Base-by-base conservation (phyloP, 2,113 vertebrate genomes). In the Hipposideros armiger region DNA sequence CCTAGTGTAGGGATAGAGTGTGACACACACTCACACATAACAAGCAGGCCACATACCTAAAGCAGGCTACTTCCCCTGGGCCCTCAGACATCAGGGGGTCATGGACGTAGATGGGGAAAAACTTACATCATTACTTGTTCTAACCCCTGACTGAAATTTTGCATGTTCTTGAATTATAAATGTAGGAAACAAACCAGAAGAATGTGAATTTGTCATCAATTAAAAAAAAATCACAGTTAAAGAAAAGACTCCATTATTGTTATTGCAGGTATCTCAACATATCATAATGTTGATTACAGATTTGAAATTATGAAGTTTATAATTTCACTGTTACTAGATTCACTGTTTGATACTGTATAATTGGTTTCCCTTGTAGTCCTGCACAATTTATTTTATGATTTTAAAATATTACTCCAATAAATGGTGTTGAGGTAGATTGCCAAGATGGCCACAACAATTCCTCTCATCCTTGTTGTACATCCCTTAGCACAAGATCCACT, bases 381-480 rank as follows among this genome's bases (percentile, higher is more conserved):
- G 15, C 69, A 20, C 7, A 70, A 20, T 90, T 94, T 66, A 62
- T 47, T 91, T 76, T 58, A 76, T 40, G 28, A n/a, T 91, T 73
- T 91, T 70, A 74, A 67, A 81, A 62, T 20, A 67, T 73, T 47
- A n/a, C 8, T 76, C 8, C 4, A 77, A 80, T 11, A 87, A 73
- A 26, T 50, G 20, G 4, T 62, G 66, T 56, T 56, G 76, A n/a
- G 26, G 30, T 50, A 56, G 36, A 20, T n/a, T 32, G 16, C 14
- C 62, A 26, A 60, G 8, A 42, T 60, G 28, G 47, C 47, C 50
- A 10, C 42, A 42, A 2, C 5, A 72, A 40, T 77, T 72, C 32
- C 7, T 77, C 16, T 20, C n/a, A 42, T 86, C 19, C 7, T 58
- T 91, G 20, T 50, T 54, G 15, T 19, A 13, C 4, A 58, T 47